Evolutionary conservation across 1,140 invertebrate species (phyloP).

Genomic region (Drosophila teissieri): DNA sequence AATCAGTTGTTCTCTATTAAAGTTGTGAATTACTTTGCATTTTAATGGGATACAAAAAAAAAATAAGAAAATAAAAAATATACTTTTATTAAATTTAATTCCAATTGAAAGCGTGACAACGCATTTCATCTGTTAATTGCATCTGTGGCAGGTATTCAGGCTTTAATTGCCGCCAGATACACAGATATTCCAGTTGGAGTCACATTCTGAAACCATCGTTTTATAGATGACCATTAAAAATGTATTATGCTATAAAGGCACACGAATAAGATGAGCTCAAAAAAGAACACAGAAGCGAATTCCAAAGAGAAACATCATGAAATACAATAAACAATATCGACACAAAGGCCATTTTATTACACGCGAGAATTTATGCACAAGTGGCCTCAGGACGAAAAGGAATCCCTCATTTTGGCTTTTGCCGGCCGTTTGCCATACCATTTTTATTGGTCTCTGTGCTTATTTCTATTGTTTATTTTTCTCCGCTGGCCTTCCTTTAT

Average conservation of each 20-base stretch:
- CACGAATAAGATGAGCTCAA: constrained; percentile 9
- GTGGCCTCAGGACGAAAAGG: constrained; percentile 28
- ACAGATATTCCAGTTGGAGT: neutral
- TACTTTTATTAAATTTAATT: neutral
- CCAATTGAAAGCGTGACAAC: constrained; percentile 13
- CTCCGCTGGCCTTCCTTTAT: constrained; percentile 28
- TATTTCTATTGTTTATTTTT: constrained; percentile 68
- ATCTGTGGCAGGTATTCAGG: constrained; percentile 5
- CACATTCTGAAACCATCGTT: constrained; percentile 13
- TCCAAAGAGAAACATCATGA: constrained; percentile 52
- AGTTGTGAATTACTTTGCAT: neutral
- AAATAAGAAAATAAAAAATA: neutral
- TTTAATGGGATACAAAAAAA: neutral
- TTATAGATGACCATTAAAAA: constrained; percentile 66
- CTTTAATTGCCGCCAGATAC: constrained; percentile 58
- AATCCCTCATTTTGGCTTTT: constrained; percentile 22
- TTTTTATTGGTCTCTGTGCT: constrained; percentile 38
- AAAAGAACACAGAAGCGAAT: constrained; percentile 6
- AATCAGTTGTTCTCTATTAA: neutral
- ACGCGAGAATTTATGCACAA: constrained; percentile 65
- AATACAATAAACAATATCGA: constrained; percentile 73
- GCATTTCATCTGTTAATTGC: constrained; percentile 6
- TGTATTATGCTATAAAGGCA: constrained; percentile 68
- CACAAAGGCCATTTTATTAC: constrained; percentile 76
- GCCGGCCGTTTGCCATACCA: constrained; percentile 8